A percentile compares a stretch with the other conserved stretches of the same genome.
Conservation (phyloP, 2,797 vertebrate species). For the Esox masquinongy region DNA sequence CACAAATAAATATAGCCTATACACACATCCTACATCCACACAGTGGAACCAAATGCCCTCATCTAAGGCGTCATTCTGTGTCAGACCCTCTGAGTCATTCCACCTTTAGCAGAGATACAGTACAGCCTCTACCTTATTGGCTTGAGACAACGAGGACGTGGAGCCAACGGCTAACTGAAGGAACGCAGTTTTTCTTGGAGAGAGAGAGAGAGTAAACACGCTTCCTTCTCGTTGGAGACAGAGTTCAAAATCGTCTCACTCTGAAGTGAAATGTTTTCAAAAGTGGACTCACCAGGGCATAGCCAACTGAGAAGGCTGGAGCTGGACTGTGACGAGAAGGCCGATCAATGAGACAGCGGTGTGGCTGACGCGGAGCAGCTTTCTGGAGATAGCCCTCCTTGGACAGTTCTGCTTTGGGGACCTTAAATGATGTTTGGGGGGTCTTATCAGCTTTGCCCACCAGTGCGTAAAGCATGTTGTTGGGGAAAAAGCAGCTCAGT, state of each 20-base stretch:
- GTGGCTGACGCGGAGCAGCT: constrained; percentile 68
- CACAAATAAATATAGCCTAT: neutral
- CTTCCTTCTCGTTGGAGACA: too few relatives aligned
- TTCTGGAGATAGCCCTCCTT: constrained; percentile 67
- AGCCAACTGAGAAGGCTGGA: constrained; percentile 66
- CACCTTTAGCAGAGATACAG: constrained; percentile 32
- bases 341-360: constrained; percentile 73
- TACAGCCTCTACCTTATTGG: constrained; percentile 43
- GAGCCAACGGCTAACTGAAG: constrained; percentile 27
- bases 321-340: constrained; percentile 61
- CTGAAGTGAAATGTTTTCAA: constrained; percentile 66
- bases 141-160: constrained; percentile 44
- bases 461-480: constrained; percentile 61
- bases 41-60: constrained; percentile 8
- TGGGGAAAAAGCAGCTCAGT: constrained; percentile 42
- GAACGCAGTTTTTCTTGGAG: constrained; percentile 50
- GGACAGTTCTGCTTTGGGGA: constrained; percentile 72
- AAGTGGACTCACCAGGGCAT: constrained; percentile 69
- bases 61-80: constrained; percentile 36
- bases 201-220: too few relatives aligned
- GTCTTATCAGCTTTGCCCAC: constrained; percentile 66
- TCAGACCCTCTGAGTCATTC: constrained; percentile 13
- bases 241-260: constrained; percentile 41
- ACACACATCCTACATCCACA: neutral
- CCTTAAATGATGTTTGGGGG: constrained; percentile 63